Evolutionary conservation across 2,113 vertebrate species (phyloP).

Genomic region (Echinops telfairi): DNA sequence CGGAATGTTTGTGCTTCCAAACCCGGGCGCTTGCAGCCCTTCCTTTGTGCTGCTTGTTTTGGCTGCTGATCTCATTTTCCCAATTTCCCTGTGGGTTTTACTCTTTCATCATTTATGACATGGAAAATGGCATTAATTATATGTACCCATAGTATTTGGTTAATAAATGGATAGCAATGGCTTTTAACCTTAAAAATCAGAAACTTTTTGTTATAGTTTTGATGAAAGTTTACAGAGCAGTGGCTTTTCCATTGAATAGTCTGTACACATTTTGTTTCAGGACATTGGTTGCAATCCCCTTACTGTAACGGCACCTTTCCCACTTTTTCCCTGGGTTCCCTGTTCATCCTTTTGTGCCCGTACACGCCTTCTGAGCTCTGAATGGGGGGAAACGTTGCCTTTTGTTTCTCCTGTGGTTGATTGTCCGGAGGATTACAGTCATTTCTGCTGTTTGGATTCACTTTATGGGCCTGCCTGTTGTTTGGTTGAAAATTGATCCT

Average conservation of each 20-base stretch:
- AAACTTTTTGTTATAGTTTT: not conserved
- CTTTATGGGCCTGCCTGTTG: too few species aligned
- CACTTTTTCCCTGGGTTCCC: not conserved
- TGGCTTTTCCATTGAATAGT: not conserved
- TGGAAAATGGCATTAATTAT: slow-evolving; percentile 85
- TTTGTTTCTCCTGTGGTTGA: too few species aligned
- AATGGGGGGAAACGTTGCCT: too few species aligned
- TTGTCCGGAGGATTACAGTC: too few species aligned
- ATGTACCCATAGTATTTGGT: slow-evolving; percentile 75
- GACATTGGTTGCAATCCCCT: not conserved
- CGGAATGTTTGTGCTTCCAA: slow-evolving; percentile 88
- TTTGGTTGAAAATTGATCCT: too few species aligned
- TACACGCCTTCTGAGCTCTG: too few species aligned
- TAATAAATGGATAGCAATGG: slow-evolving; percentile 76
- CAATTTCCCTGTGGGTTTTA: slow-evolving; percentile 89
- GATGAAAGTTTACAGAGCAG: not conserved
- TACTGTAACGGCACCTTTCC: not conserved
- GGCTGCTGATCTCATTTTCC: slow-evolving; percentile 90
- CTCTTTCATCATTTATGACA: slow-evolving; percentile 91
- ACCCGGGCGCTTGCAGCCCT: slow-evolving; percentile 91
- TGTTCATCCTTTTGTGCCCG: too few species aligned
- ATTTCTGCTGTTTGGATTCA: too few species aligned
- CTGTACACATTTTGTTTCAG: not conserved
- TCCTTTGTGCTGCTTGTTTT: slow-evolving; percentile 93
- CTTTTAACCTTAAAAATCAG: not conserved